Evolutionary conservation across 1,140 invertebrate genomes (phyloP).

Genomic region (Thaumatotibia leucotreta): DNA sequence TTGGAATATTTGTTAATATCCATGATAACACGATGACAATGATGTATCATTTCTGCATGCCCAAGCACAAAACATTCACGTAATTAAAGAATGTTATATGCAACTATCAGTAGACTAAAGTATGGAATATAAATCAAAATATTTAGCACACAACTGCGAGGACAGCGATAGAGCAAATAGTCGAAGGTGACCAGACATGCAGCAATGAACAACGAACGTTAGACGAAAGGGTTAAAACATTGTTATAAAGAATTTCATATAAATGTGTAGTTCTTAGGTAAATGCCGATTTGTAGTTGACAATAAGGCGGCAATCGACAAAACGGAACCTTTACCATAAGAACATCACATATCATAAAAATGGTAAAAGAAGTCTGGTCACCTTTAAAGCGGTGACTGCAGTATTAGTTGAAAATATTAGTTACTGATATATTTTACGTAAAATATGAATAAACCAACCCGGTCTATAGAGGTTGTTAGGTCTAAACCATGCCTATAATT

Average conservation of each 20-base stretch:
- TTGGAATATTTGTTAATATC: constrained; percentile 41
- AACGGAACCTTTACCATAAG: neutral
- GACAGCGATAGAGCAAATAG: constrained; percentile 31
- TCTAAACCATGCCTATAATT: constrained; percentile 50
- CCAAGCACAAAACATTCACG: constrained; percentile 66
- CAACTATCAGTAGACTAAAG: constrained; percentile 49
- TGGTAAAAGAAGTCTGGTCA: constrained; percentile 61
- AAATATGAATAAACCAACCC: constrained; percentile 48
- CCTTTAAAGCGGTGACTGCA: constrained; percentile 65
- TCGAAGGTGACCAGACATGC: constrained; percentile 73
- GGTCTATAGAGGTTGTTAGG: constrained; percentile 62
- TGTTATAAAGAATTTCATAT: neutral
- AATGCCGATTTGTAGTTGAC: neutral
- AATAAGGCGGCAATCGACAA: neutral
- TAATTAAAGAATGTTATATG: constrained; percentile 50
- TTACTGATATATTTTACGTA: constrained; percentile 25
- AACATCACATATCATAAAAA: constrained; percentile 15
- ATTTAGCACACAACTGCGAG: constrained; percentile 43
- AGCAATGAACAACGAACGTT: constrained; percentile 54
- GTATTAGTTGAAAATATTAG: constrained; percentile 38
- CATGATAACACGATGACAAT: constrained; percentile 48
- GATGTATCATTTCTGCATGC: constrained; percentile 73
- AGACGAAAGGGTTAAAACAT: neutral
- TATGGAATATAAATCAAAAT: constrained; percentile 30
- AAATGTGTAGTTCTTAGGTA: neutral